Conservation (phyloP, 2,888 invertebrate genomes). For the Leptinotarsa haldemani region DNA sequence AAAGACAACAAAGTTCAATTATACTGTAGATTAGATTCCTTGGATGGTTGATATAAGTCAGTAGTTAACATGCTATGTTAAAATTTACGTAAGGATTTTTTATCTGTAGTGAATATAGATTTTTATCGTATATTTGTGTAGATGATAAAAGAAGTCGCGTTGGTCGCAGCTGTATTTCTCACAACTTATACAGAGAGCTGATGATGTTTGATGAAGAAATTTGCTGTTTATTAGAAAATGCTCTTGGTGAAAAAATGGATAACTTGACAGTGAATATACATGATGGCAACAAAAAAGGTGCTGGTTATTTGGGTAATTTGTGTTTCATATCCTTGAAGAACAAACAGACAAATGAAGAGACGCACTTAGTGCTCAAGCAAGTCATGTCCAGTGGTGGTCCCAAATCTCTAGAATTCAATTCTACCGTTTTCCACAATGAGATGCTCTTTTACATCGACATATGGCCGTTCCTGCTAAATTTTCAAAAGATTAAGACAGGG, state of each 20-base stretch:
- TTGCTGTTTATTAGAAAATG: constrained; percentile 18
- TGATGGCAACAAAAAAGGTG: constrained; percentile 34
- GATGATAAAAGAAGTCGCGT: too few species aligned
- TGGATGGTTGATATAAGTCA: too few species aligned
- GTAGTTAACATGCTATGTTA: too few species aligned
- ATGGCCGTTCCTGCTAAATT: constrained; percentile 18
- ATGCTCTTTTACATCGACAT: constrained; percentile 26
- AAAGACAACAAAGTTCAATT: too few species aligned
- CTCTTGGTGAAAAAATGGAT: constrained; percentile 19
- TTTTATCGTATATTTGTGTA: too few species aligned
- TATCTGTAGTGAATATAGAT: too few species aligned
- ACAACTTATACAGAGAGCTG: background rate
- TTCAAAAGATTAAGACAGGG: constrained; percentile 4
- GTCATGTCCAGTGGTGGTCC: constrained; percentile 9
- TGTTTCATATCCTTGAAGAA: constrained; percentile 25
- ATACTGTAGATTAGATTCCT: too few species aligned
- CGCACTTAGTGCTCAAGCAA: constrained; percentile 32
- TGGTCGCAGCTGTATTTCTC: background rate
- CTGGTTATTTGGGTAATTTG: constrained; percentile 31
- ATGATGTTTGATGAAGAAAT: constrained; percentile 23
- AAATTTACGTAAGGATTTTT: too few species aligned
- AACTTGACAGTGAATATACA: constrained; percentile 19
- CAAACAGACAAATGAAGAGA: constrained; percentile 19
- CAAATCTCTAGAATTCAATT: constrained; percentile 20
- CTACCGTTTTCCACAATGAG: constrained; percentile 26